Conservation (phyloP, 2,888 invertebrate species). For the Pteria penguin region DNA sequence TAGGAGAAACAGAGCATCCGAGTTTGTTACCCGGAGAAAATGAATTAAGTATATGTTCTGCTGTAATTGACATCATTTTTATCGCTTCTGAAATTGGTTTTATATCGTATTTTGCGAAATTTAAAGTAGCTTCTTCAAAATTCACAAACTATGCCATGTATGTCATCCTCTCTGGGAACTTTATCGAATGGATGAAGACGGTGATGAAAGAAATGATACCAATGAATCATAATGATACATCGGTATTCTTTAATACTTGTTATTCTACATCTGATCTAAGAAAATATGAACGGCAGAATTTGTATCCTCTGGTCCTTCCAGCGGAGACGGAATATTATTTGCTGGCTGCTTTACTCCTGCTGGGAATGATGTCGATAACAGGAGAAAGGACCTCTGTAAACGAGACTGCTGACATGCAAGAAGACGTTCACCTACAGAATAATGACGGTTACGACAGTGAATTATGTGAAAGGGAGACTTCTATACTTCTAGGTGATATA, state of each 20-base stretch:
- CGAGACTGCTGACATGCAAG: too few species aligned
- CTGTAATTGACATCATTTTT: not conserved
- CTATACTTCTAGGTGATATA: not conserved
- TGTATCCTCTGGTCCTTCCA: not conserved
- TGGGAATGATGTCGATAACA: not conserved
- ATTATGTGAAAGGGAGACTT: not conserved
- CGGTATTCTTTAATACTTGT: not conserved
- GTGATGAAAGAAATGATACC: not conserved
- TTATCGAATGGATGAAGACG: not conserved
- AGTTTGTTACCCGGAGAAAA: not conserved
- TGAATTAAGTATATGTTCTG: not conserved
- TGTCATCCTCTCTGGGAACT: not conserved
- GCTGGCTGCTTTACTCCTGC: not conserved
- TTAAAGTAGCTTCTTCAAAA: not conserved
- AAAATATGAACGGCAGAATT: not conserved
- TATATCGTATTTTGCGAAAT: not conserved
- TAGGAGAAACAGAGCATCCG: not conserved
- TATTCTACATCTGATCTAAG: not conserved
- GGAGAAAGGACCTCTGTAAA: too few species aligned
- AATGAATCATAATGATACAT: not conserved
- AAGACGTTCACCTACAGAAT: too few species aligned
- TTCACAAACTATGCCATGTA: not conserved
- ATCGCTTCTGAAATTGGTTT: not conserved
- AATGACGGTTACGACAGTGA: too few species aligned
- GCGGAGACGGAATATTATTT: not conserved